A percentile compares a stretch with the other conserved stretches of the same genome.
phyloP scores from a whole-genome alignment of 2,888 invertebrate species.

The Synanthedon andrenaeformis region DNA sequence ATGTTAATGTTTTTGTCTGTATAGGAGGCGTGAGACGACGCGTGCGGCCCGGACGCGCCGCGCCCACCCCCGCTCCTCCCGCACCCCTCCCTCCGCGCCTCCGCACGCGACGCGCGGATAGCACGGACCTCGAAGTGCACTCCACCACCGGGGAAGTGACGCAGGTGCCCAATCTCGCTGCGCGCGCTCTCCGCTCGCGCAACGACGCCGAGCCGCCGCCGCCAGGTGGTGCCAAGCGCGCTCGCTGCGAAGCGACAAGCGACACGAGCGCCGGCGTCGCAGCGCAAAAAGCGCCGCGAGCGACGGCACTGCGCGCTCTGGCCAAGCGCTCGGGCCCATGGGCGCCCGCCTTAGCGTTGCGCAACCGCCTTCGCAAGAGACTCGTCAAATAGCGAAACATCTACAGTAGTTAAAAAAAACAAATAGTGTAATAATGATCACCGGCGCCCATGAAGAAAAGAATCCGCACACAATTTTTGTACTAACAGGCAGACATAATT shows the following conservation, averaged over 20 bases:
- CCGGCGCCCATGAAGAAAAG: too few species aligned
- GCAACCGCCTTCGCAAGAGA: conserved; percentile 52
- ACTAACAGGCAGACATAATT: too few species aligned
- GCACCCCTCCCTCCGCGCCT: conserved; percentile 3
- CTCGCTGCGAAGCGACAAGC: conserved; percentile 10
- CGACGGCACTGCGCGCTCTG: conserved; percentile 23
- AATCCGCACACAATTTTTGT: too few species aligned
- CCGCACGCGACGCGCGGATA: conserved; percentile 8
- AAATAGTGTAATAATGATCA: too few species aligned
- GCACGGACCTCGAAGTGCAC: conserved; percentile 1
- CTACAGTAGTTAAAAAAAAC: too few species aligned
- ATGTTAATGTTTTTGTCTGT: too few species aligned
- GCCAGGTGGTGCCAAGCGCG: conserved; percentile 13
- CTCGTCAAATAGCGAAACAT: conserved; percentile 39
- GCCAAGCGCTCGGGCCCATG: conserved; percentile 46
- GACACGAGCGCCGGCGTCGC: conserved; percentile 18
- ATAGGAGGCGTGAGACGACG: conserved; percentile 25
- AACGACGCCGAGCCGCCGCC: conserved; percentile 21
- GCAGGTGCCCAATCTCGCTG: not conserved
- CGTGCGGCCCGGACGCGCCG: conserved; percentile 32
- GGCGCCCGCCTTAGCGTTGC: conserved; percentile 53
- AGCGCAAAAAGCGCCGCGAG: conserved; percentile 14
- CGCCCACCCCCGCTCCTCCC: conserved; percentile 25
- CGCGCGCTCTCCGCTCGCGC: conserved; percentile 32
- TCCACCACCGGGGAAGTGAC: conserved; percentile 9